A percentile compares a stretch with the other conserved stretches of the same genome.
Evolutionary conservation across 2,113 vertebrate species (phyloP).

Genomic region (Mirounga angustirostris): DNA sequence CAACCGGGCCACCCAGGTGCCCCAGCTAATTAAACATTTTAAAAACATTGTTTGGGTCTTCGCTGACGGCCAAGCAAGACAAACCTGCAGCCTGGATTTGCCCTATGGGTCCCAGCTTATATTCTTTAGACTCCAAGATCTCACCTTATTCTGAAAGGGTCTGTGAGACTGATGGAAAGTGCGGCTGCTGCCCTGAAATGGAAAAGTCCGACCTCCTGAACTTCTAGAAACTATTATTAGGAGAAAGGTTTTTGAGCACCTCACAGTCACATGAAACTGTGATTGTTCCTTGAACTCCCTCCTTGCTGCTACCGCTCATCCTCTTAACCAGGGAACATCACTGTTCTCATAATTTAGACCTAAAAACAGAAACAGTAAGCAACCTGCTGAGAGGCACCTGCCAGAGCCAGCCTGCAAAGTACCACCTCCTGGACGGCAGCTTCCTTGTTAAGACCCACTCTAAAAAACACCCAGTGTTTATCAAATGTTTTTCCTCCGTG

Average conservation of each 20-base stretch:
- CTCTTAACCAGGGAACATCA: not conserved
- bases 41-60: not conserved
- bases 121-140: not conserved
- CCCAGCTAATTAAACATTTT: not conserved
- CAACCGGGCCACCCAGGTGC: too few species aligned
- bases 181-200: not conserved
- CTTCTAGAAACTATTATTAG: not conserved
- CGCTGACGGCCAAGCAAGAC: constrained; percentile 13
- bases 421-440: not conserved
- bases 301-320: not conserved
- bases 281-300: not conserved
- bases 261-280: not conserved
- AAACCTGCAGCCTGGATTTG: not conserved
- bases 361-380: not conserved
- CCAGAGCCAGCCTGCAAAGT: not conserved
- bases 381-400: not conserved
- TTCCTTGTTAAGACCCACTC: not conserved
- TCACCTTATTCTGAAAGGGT: not conserved
- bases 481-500: not conserved
- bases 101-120: not conserved
- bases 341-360: constrained; percentile 47
- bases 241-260: not conserved
- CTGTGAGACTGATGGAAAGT: not conserved
- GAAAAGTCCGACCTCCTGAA: not conserved
- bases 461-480: not conserved